Base-by-base conservation (phyloP, 2,888 invertebrate genomes). In the Plemyria rubiginata region DNA sequence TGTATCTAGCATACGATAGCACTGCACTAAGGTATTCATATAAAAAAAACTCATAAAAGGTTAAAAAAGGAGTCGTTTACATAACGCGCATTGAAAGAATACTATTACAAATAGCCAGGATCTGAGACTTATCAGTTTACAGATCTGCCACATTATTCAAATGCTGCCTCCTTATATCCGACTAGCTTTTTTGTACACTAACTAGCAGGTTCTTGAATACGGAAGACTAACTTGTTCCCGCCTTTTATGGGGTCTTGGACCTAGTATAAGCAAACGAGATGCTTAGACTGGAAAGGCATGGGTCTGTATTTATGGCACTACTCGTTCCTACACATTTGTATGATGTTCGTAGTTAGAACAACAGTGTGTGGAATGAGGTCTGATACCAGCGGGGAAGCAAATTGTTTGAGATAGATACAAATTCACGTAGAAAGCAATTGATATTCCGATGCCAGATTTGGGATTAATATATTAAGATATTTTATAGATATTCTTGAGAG, bases 201-300 rank as follows among this genome's bases (percentile, higher is more conserved):
- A 58, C 67, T 58, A 60, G 66, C 66, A 52, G 60, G 60, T 58
- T 66, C 66, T 64, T 66, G 67, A 62, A 66, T 70, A 71, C 68
- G 70, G 71, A 71, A 71, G 71, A 66, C 55, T 58, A 58, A 64
- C 71, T 62, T 40, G 71, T 68, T 67, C 40, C 58, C 56, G 28
- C 68, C 70, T 54, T 71, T 58, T 71, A 71, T 64, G 68, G 71
- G 49, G 60, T 54, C 55, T 66, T 55, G 67, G 62, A 67, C 65
- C 62, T 64, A 60, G 67, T 63, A 65, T 60, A 50, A 60, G 64
- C 45, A 62, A 65, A 65, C 67, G 45, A 65, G 70, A 62, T 60
- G 57, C 59, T 43, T 16, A 49, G 63, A 57, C 68, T 55, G 67
- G 63, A 67, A 62, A 66, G 62, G 67, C 59, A 58, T 51, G 54